Conservation (phyloP, 2,797 vertebrate genomes). For the Podargus strigoides region DNA sequence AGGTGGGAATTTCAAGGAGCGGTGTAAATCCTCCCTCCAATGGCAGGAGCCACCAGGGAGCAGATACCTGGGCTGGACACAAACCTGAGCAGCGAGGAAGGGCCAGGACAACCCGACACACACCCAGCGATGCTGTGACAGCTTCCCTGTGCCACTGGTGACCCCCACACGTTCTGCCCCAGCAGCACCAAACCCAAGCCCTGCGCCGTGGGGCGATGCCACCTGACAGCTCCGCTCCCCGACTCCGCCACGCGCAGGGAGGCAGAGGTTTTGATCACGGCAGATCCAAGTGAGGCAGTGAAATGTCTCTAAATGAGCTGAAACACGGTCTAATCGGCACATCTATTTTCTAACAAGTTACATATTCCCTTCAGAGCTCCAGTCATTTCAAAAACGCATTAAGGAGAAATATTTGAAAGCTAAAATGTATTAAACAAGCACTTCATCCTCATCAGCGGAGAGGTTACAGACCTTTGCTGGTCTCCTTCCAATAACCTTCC, state of each 20-base stretch:
- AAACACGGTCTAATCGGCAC: background rate
- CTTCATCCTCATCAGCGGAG: slow-evolving; percentile 35
- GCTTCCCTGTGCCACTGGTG: accelerated
- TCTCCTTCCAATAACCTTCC: slow-evolving; percentile 36
- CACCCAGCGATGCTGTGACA: background rate
- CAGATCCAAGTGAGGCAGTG: background rate
- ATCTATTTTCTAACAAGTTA: slow-evolving; percentile 27
- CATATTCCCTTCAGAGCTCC: slow-evolving; percentile 29
- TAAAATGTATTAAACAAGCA: slow-evolving; percentile 36
- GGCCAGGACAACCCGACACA: too few relatives aligned
- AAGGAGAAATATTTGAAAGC: slow-evolving; percentile 47
- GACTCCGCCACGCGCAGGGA: background rate
- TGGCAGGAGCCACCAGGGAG: background rate
- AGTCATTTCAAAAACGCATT: slow-evolving; percentile 33
- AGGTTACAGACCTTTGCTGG: slow-evolving; percentile 16
- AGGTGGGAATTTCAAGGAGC: background rate
- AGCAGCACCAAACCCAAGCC: background rate
- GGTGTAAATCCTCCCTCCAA: accelerated
- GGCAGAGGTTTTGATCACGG: background rate
- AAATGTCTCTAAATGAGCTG: background rate
- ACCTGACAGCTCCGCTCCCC: background rate
- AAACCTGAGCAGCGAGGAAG: background rate
- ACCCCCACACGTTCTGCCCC: accelerated
- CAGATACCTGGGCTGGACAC: background rate
- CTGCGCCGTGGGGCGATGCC: background rate